Conservation (phyloP, 1,140 invertebrate species). For the Halesus radiatus region DNA sequence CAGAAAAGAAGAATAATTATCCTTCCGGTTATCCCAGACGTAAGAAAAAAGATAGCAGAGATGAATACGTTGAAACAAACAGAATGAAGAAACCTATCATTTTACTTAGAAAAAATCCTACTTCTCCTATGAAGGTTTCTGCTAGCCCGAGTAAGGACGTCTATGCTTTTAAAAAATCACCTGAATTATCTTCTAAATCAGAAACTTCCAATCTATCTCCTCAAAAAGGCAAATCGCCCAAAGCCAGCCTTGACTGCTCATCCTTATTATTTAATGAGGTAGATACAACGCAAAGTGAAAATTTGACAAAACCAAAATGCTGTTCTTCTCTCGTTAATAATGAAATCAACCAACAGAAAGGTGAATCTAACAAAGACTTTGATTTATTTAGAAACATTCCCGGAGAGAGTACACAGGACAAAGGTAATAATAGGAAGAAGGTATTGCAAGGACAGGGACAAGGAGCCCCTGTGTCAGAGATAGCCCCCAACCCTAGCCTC, state of each 20-base stretch:
- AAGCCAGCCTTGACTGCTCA: not conserved
- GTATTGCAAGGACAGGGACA: not conserved
- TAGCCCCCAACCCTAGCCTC: not conserved
- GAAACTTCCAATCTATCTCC: not conserved
- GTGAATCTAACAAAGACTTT: too few relatives aligned
- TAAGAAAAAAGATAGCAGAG: slow-evolving; percentile 34
- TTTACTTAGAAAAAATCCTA: slow-evolving; percentile 28
- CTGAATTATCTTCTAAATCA: not conserved
- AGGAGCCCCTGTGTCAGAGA: slow-evolving; percentile 11
- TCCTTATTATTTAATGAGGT: not conserved
- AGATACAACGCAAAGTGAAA: not conserved
- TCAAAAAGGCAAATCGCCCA: not conserved
- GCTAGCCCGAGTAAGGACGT: not conserved
- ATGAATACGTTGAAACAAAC: not conserved
- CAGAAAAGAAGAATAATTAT: slow-evolving; percentile 18
- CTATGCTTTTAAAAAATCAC: too few relatives aligned
- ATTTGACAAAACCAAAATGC: slow-evolving; percentile 12
- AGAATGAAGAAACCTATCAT: slow-evolving; percentile 31
- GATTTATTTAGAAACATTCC: too few relatives aligned
- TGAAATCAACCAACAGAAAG: not conserved
- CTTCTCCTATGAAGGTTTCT: not conserved
- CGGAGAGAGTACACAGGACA: too few relatives aligned
- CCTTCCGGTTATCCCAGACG: slow-evolving; percentile 1
- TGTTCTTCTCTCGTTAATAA: not conserved
- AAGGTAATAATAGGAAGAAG: too few relatives aligned